These are phyloP conservation scores for Eupelmus urozonus DNA, from an alignment of 2,888 invertebrate genomes.

Conservation along the genomic window DNA sequence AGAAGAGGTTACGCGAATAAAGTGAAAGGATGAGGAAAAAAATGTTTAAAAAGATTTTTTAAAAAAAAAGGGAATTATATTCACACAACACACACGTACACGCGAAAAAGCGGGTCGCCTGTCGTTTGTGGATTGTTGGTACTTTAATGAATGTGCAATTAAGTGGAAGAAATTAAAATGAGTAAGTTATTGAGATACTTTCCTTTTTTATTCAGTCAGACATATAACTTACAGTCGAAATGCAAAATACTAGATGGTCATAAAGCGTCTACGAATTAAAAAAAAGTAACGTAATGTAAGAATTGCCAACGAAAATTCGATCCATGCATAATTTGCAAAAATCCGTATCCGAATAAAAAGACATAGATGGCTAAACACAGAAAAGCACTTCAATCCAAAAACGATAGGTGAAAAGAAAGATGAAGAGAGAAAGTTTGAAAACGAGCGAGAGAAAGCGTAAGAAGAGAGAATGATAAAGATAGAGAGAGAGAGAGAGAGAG, in stretches of 20 bases:
- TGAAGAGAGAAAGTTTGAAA: slow-evolving; percentile 25
- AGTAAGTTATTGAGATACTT: slow-evolving; percentile 77
- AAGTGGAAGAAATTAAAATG: slow-evolving; percentile 56
- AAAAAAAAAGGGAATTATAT: neutral
- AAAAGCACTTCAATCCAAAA: slow-evolving; percentile 71
- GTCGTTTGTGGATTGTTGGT: slow-evolving; percentile 76
- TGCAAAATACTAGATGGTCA: no score
- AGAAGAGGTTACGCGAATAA: slow-evolving; percentile 60
- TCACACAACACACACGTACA: neutral
- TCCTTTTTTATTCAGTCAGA: slow-evolving; percentile 67
- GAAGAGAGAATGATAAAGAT: slow-evolving; percentile 26
- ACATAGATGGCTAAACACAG: slow-evolving; percentile 2
- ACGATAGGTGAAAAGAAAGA: slow-evolving; percentile 68
- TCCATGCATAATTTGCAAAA: slow-evolving; percentile 15
- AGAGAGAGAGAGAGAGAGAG: slow-evolving; percentile 19
- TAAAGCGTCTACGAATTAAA: neutral
- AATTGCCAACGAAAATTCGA: slow-evolving; percentile 23
- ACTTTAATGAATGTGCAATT: slow-evolving; percentile 75
- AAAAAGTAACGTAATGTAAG: slow-evolving; percentile 11
- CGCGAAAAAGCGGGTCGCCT: slow-evolving; percentile 65
- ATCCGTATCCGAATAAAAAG: neutral
- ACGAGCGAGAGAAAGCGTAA: slow-evolving; percentile 42
- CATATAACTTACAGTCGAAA: neutral
- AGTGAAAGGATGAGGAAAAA: slow-evolving; percentile 32
- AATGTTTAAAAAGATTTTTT: neutral